Evolutionary conservation across 2,113 vertebrate species (phyloP).

Genomic region (Notarius quadriscutis): DNA sequence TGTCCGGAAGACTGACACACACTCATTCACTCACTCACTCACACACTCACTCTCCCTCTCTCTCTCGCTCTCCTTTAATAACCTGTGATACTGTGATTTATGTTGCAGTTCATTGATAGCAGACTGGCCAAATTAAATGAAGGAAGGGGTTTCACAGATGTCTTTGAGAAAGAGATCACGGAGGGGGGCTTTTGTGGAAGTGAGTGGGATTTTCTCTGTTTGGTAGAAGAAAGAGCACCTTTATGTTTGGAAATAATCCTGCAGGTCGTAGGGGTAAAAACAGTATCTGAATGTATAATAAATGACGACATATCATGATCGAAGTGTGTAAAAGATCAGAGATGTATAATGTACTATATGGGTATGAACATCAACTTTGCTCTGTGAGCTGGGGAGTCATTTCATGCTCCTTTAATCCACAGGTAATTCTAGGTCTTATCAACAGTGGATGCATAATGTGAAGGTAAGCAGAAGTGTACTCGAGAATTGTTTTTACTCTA

Average conservation of each 20-base stretch:
- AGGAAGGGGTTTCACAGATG: conserved; percentile 91
- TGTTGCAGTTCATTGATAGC: conserved; percentile 92
- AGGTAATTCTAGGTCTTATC: conserved; percentile 90
- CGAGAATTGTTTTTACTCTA: conserved; percentile 21
- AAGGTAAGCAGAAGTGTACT: conserved; percentile 78
- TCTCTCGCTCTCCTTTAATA: conserved; percentile 63
- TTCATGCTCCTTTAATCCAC: conserved; percentile 52
- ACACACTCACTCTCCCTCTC: conserved; percentile 44
- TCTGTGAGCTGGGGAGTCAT: not conserved
- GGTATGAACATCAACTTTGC: not conserved
- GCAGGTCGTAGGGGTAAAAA: not conserved
- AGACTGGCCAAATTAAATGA: conserved; percentile 93
- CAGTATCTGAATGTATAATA: not conserved
- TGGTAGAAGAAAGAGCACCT: not conserved
- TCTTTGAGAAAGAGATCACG: conserved; percentile 97
- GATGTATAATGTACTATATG: not conserved
- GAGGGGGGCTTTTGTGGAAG: conserved; percentile 92
- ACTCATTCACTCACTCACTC: conserved; percentile 46
- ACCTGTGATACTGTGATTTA: conserved; percentile 73
- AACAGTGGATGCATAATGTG: conserved; percentile 92
- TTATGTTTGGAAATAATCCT: not conserved
- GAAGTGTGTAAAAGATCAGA: not conserved
- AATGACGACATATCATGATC: not conserved
- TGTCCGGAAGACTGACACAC: conserved; percentile 64
- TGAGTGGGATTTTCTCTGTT: conserved; percentile 69